Evolutionary conservation across 2,113 vertebrate genomes (phyloP).

Genomic region (Pangasianodon hypophthalmus): DNA sequence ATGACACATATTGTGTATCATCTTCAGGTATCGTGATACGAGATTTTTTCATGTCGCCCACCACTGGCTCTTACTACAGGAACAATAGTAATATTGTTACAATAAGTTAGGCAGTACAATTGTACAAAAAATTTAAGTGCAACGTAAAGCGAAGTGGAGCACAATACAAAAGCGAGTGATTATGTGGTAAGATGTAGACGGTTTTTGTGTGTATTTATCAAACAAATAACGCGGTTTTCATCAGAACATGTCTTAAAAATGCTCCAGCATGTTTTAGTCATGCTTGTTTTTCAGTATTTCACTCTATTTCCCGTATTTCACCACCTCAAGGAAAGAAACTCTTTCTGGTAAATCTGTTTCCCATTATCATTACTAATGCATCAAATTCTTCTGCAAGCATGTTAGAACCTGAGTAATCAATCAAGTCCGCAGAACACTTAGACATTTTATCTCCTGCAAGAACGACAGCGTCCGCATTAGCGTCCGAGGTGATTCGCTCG

Average conservation of each 20-base stretch:
- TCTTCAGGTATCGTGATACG: not conserved
- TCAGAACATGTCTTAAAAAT: not conserved
- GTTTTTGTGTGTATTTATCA: not conserved
- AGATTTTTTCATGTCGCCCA: not conserved
- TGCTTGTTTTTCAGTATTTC: not conserved
- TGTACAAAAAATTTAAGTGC: not conserved
- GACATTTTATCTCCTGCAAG: not conserved
- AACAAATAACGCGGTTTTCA: not conserved
- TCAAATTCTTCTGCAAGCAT: not conserved
- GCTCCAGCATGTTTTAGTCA: not conserved
- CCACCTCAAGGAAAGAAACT: not conserved
- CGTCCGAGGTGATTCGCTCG: not conserved
- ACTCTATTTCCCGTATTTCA: not conserved
- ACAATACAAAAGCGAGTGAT: not conserved
- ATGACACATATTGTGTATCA: not conserved
- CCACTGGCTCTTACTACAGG: not conserved
- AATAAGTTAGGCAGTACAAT: not conserved
- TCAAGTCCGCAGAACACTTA: not conserved
- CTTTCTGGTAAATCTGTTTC: not conserved
- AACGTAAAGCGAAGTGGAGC: not conserved
- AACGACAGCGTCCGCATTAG: not conserved
- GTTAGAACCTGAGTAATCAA: not conserved
- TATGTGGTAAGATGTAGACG: too few species aligned
- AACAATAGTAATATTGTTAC: not conserved
- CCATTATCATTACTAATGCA: not conserved